Base-by-base conservation (phyloP, 1,140 invertebrate species). In the Nasonia vitripennis region DNA sequence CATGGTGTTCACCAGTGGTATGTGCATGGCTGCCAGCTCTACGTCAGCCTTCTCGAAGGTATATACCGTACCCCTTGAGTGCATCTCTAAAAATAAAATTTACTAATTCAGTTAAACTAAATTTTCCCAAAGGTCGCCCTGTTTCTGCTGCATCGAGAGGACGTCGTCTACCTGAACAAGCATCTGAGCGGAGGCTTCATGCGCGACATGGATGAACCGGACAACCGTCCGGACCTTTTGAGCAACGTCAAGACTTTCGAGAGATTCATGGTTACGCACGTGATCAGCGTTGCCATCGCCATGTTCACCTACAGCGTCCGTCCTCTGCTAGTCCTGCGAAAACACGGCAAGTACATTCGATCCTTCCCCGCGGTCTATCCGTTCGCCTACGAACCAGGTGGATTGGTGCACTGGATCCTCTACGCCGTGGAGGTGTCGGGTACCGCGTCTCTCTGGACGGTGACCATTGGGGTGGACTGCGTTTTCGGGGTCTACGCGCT, bases 31-130 rank as follows among this genome's bases (percentile, higher is more conserved):
- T 3, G 31, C 67, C 11, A 83, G 86, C 31, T 84, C 84, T 23
- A 45, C 67, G 4, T 51, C 83, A 10, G 45, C 77, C 71, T 34
- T 84, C 0, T 14, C 84, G 17, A 88, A 88, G 82, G 87, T 88
- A 27, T 27, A 27, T 27, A 27, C 27, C 1, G 27, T 27, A 27
- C 0, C 27, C 27, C 27, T 27, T 27, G 27, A 27, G 27, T 27
- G 27, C 27, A 27, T 27, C 27, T 27, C 27, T 27, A 27, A 27
- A 27, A 27, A 27, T 27, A 27, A 27, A 27, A 1, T 27, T 27
- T 27, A 27, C 27, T 27, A 0, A 27, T 27, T 27, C 27, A 27
- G 27, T 27, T 27, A 27, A 27, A 27, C 27, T 27, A 27, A 74
- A 27, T 74, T 23, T 37, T 67, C 62, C 0, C 31, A 79, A 41